phyloP scores from a whole-genome alignment of 2,113 vertebrate species.

The Scomber japonicus region DNA sequence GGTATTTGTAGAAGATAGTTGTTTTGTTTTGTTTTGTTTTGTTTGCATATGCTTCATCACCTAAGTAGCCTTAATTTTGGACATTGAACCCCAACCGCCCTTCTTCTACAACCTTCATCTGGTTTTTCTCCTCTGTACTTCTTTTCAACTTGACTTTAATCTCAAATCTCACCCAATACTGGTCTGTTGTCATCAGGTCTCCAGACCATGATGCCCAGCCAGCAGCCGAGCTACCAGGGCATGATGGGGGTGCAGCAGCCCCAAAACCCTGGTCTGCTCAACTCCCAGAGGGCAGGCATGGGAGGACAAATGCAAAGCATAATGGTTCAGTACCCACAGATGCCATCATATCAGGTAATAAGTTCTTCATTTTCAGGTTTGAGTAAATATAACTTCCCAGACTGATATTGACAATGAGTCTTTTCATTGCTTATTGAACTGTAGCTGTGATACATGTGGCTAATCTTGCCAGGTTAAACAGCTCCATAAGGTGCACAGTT shows the following conservation, averaged over 20 bases:
- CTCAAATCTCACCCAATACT: neutral
- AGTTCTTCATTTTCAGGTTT: too few species aligned
- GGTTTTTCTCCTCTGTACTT: neutral
- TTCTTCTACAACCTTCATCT: neutral
- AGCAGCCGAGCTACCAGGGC: slow-evolving; percentile 95
- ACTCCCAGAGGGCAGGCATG: slow-evolving; percentile 89
- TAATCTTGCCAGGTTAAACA: neutral
- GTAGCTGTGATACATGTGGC: neutral
- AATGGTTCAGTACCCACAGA: slow-evolving; percentile 97
- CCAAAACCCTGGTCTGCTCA: slow-evolving; percentile 91
- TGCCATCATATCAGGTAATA: slow-evolving; percentile 96
- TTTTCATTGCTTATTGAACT: neutral
- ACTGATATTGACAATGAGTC: neutral
- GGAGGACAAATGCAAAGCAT: slow-evolving; percentile 96
- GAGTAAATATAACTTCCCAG: too few species aligned
- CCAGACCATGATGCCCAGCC: slow-evolving; percentile 95
- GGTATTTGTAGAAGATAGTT: too few species aligned
- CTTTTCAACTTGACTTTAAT: neutral
- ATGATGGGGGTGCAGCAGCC: slow-evolving; percentile 96
- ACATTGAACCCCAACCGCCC: neutral
- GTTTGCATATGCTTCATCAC: too few species aligned
- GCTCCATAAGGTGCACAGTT: slow-evolving; percentile 46
- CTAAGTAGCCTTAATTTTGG: neutral
- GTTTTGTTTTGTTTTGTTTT: too few species aligned
- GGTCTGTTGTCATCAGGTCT: slow-evolving; percentile 84